Conservation (phyloP, 2,888 invertebrate genomes). For the Thalpophila matura region DNA sequence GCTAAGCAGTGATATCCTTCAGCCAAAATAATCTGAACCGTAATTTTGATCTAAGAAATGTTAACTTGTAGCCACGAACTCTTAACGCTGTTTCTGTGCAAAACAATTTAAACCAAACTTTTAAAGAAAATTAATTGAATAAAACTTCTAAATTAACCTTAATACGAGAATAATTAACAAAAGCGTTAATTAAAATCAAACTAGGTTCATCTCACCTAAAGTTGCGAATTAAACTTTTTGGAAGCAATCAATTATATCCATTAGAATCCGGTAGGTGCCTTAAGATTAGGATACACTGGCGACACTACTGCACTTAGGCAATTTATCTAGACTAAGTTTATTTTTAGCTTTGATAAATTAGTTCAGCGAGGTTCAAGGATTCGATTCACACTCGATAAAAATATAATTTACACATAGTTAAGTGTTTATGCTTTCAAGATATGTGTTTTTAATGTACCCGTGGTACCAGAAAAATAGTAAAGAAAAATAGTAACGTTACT, state of each 20-base stretch:
- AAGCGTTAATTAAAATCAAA: conserved; percentile 44
- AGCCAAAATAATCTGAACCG: too few species aligned
- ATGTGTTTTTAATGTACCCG: too few species aligned
- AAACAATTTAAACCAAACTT: conserved; percentile 6
- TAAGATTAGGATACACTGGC: conserved; percentile 17
- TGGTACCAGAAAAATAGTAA: too few species aligned
- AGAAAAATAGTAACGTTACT: too few species aligned
- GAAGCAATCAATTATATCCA: conserved; percentile 44
- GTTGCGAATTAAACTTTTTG: conserved; percentile 47
- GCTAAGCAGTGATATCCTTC: too few species aligned
- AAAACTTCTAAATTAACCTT: conserved; percentile 23
- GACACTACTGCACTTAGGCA: neutral
- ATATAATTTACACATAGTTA: too few species aligned
- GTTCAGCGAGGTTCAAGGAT: too few species aligned
- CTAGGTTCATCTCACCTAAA: conserved; percentile 39
- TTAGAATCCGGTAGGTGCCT: neutral
- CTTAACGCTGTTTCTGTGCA: neutral
- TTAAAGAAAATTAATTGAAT: conserved; percentile 42
- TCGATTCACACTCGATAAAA: too few species aligned
- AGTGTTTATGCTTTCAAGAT: too few species aligned
- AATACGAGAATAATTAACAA: conserved; percentile 34
- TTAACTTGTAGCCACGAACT: neutral
- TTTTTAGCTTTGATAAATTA: too few species aligned
- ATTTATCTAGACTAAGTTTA: too few species aligned
- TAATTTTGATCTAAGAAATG: neutral